These are phyloP conservation scores for Eumaeus atala DNA, from an alignment of 1,140 invertebrate genomes.

Conservation along the genomic window DNA sequence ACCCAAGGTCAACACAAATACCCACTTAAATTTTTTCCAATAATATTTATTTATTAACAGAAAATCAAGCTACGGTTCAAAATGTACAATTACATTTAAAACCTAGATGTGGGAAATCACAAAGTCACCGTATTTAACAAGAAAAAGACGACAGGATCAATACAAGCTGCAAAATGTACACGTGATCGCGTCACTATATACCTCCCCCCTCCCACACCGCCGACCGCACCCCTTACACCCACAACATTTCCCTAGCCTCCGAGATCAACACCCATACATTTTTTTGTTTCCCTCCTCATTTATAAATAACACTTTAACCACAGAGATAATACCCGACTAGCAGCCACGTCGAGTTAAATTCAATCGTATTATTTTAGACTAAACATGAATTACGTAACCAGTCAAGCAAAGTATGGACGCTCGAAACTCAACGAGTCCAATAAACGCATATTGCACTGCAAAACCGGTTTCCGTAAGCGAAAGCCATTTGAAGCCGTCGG, in stretches of 20 bases:
- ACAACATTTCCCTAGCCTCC: slow-evolving; percentile 43
- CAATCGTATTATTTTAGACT: slow-evolving; percentile 7
- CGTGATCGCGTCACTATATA: slow-evolving; percentile 72
- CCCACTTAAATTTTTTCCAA: too few species aligned
- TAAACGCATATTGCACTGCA: slow-evolving; percentile 35
- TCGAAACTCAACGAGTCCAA: slow-evolving; percentile 24
- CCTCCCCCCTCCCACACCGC: slow-evolving; percentile 50
- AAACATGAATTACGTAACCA: slow-evolving; percentile 8
- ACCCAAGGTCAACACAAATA: too few species aligned
- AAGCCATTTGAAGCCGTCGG: slow-evolving; percentile 33
- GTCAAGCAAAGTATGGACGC: slow-evolving; percentile 11
- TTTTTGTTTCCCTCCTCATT: slow-evolving; percentile 42
- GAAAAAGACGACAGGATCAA: slow-evolving; percentile 72
- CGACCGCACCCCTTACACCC: slow-evolving; percentile 64
- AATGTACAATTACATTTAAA: neutral
- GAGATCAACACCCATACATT: slow-evolving; percentile 60
- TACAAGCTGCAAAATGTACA: slow-evolving; percentile 72
- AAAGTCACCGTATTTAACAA: slow-evolving; percentile 54
- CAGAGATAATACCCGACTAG: neutral
- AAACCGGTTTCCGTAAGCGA: slow-evolving; percentile 54
- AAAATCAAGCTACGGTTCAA: too few species aligned
- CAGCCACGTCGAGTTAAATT: neutral
- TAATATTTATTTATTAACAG: too few species aligned
- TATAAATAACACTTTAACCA: slow-evolving; percentile 23
- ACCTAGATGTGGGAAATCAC: slow-evolving; percentile 36